Conservation (phyloP, 2,888 invertebrate species). For the Eumacrocentrus americanus region DNA sequence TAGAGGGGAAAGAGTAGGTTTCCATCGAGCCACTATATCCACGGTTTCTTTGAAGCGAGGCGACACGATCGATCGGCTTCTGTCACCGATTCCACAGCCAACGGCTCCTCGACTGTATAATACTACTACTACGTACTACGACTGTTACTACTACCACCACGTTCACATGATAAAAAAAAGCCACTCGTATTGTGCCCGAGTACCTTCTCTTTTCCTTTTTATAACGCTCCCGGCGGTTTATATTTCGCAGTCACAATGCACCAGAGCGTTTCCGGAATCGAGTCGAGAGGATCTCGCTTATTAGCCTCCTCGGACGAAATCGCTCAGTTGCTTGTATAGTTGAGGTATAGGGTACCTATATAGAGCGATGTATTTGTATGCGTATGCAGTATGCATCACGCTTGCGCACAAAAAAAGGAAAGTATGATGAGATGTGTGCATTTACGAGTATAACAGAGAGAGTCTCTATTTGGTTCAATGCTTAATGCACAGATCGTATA, state of each 20-base stretch:
- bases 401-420: neutral
- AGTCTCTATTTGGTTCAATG: neutral
- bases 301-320: conserved; percentile 25
- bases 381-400: neutral
- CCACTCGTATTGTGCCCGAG: conserved; percentile 19
- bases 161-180: conserved; percentile 1
- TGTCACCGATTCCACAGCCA: conserved; percentile 33
- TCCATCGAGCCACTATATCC: conserved; percentile 8
- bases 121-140: too few relatives aligned
- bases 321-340: conserved; percentile 7
- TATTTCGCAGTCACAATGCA: conserved; percentile 15
- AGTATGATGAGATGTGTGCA: neutral
- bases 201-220: neutral
- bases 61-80: conserved; percentile 34
- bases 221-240: neutral
- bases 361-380: too few relatives aligned
- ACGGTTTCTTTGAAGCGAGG: conserved; percentile 32
- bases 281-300: conserved; percentile 21
- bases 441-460: conserved; percentile 4
- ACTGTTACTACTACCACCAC: too few relatives aligned
- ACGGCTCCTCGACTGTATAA: conserved; percentile 10
- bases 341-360: too few relatives aligned
- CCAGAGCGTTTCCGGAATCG: conserved; percentile 23
- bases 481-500: conserved; percentile 21
- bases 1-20: conserved; percentile 18